Base-by-base conservation (phyloP, 2,113 vertebrate species). In the Dendrocopos noguchii region DNA sequence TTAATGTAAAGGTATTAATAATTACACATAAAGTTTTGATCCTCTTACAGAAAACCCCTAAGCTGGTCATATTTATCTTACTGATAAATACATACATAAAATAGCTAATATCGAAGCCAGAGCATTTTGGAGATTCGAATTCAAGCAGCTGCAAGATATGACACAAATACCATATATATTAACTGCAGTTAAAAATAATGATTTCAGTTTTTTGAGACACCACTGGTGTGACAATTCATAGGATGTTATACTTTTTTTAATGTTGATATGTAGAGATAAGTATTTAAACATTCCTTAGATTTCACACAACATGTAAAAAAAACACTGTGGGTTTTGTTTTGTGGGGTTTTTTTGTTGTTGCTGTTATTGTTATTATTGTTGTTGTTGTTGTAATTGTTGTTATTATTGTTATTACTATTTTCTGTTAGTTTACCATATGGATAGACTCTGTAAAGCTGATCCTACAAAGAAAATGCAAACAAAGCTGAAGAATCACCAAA, bases 261-360 rank as follows among this genome's bases (percentile, higher is more conserved):
- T 65, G 65, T 14, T 46, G 19, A 20, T 33, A 20, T 11, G 8
- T 73, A 66, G 6, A 59, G 44, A 16, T 8, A 89, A 81, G 13
- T 55, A n/a, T 79, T 57, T 57, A 16, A 82, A 66, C 0, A 1
- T 55, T 79, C 77, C 19, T 75, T 65, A 59, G 24, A n/a, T 77
- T 79, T 90, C 80, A 64, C 6, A 46, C 3, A 67, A 36, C 1
- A 36, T 21, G 5, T 67, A 60, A 84, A 75, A 74, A 80, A 24
- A 12, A 1, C 34, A 44, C 39, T 12, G 39, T 39, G 10, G 39
- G 10, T 39, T 39, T 39, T 8, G 6, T 24, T n/a, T n/a, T n/a
- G n/a, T n/a, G n/a, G 18, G 0, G 1, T 8, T 27, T 25, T 53
- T 12, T 53, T 50, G 7, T 52, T 52, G 42, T 55, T 19, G 31